Conservation (phyloP, 2,888 invertebrate species). For the Leptopterna dolabrata region DNA sequence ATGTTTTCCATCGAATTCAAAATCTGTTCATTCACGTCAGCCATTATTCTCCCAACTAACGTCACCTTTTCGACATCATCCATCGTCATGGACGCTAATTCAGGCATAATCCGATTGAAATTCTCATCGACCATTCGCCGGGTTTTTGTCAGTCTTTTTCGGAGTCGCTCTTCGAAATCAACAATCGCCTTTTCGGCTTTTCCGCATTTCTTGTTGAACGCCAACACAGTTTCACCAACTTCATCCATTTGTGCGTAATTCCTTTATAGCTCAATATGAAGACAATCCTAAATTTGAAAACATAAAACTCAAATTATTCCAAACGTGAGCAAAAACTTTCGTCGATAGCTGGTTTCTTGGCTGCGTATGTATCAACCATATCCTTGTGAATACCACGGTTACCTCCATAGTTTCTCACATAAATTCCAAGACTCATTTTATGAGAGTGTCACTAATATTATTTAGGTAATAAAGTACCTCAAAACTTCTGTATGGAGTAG, state of each 20-base stretch:
- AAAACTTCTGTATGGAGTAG: too few relatives aligned
- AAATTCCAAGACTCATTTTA: too few relatives aligned
- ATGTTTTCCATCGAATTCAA: not conserved
- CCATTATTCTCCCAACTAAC: not conserved
- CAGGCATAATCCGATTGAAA: not conserved
- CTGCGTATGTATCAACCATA: too few relatives aligned
- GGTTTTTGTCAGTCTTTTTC: not conserved
- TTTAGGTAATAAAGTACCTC: too few relatives aligned
- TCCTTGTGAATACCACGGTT: too few relatives aligned
- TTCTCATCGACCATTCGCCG: not conserved
- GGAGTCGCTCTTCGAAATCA: not conserved
- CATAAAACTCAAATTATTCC: too few relatives aligned
- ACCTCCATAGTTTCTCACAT: too few relatives aligned
- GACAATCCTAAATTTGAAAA: too few relatives aligned
- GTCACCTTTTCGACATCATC: not conserved
- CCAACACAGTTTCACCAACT: not conserved
- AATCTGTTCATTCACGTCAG: not conserved
- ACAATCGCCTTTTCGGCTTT: conserved; percentile 1
- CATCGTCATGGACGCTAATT: not conserved
- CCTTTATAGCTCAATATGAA: too few relatives aligned
- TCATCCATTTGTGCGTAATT: not conserved
- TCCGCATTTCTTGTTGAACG: not conserved
- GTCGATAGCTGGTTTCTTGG: too few relatives aligned
- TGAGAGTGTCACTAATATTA: too few relatives aligned
- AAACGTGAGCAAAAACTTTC: too few relatives aligned